Evolutionary conservation across 2,113 vertebrate genomes (phyloP).

Genomic region (Scomber colias): DNA sequence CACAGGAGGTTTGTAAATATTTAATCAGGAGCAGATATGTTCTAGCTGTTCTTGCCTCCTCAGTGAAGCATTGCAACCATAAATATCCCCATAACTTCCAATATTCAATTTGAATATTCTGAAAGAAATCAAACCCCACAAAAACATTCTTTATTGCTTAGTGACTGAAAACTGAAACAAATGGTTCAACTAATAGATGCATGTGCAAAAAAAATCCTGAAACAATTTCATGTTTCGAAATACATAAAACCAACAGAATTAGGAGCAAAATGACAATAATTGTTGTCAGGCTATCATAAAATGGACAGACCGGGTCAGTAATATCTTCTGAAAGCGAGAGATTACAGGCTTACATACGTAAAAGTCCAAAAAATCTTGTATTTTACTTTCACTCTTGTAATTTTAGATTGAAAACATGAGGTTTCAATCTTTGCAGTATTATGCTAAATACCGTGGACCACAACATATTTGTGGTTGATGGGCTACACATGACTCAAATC

Average conservation of each 20-base stretch:
- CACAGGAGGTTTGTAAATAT: slow-evolving; percentile 49
- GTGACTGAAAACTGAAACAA: slow-evolving; percentile 8
- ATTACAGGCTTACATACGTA: background rate
- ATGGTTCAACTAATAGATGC: background rate
- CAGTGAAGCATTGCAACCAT: background rate
- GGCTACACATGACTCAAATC: slow-evolving; percentile 71
- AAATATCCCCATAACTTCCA: slow-evolving; percentile 12
- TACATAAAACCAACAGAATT: background rate
- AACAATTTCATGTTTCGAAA: background rate
- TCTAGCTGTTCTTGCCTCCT: slow-evolving; percentile 19
- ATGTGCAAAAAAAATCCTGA: background rate
- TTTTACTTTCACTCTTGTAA: slow-evolving; percentile 12
- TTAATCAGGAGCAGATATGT: slow-evolving; percentile 39
- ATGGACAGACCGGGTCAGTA: background rate
- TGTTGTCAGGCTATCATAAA: background rate
- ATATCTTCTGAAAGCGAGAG: background rate
- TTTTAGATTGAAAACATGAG: slow-evolving; percentile 58
- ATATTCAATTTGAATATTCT: slow-evolving; percentile 9
- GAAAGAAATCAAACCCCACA: background rate
- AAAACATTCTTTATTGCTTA: slow-evolving; percentile 9
- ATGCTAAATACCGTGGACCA: slow-evolving; percentile 27
- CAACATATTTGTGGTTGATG: slow-evolving; percentile 57
- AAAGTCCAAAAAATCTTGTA: background rate
- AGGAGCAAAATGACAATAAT: background rate
- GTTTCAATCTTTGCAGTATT: slow-evolving; percentile 55